A percentile compares a stretch with the other conserved stretches of the same genome.
These are phyloP conservation scores for Drosophila limbata DNA, from an alignment of 2,888 invertebrate genomes.

Conservation along the genomic window DNA sequence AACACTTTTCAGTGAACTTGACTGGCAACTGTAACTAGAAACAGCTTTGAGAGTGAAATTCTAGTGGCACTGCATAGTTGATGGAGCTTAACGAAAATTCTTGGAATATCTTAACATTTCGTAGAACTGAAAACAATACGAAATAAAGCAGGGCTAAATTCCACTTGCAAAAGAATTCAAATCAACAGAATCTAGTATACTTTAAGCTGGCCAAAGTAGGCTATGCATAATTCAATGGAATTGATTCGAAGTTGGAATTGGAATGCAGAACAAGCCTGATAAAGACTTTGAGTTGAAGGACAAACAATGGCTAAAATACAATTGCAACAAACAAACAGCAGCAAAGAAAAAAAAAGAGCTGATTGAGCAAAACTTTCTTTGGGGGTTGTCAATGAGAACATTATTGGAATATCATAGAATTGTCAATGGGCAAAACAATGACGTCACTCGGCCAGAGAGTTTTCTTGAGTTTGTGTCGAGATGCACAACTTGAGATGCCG, in stretches of 20 bases:
- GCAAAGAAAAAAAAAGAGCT: slow-evolving; percentile 8
- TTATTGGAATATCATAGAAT: slow-evolving; percentile 16
- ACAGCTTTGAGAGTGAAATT: slow-evolving; percentile 1
- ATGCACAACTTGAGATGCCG: neutral
- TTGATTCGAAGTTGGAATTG: slow-evolving; percentile 18
- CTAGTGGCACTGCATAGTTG: slow-evolving; percentile 5
- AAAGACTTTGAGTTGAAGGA: slow-evolving; percentile 20
- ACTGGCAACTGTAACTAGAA: neutral
- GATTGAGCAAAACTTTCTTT: slow-evolving; percentile 9
- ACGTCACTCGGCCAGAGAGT: slow-evolving; percentile 23
- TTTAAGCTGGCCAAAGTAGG: slow-evolving; percentile 11
- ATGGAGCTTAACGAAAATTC: neutral
- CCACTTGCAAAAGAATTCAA: slow-evolving; percentile 10
- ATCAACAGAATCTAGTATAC: neutral
- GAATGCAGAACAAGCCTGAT: slow-evolving; percentile 16
- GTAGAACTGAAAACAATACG: neutral
- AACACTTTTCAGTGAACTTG: neutral
- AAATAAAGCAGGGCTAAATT: slow-evolving; percentile 5
- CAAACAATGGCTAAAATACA: slow-evolving; percentile 8
- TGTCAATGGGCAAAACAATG: slow-evolving; percentile 25
- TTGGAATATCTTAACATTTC: slow-evolving; percentile 13
- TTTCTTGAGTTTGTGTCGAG: slow-evolving; percentile 12
- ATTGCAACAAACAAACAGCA: slow-evolving; percentile 9
- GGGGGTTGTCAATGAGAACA: slow-evolving; percentile 35
- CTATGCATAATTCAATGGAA: slow-evolving; percentile 23